These are phyloP conservation scores for Machimus rusticus DNA, from an alignment of 2,888 invertebrate species.

Conservation along the genomic window DNA sequence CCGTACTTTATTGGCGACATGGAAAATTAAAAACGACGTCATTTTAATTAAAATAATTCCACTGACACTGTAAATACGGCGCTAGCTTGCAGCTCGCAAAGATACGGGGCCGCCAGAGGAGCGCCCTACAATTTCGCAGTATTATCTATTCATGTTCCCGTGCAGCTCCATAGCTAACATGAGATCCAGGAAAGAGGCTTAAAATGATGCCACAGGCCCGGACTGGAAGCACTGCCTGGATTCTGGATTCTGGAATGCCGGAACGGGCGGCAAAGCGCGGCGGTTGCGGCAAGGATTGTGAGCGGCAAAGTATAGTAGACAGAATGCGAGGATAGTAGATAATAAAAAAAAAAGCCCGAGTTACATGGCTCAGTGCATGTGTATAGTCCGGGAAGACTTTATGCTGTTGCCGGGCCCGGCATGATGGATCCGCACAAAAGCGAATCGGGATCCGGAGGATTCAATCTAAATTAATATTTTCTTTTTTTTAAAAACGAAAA, in stretches of 20 bases:
- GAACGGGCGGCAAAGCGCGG: not conserved
- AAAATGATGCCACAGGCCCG: conserved; percentile 11
- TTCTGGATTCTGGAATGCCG: not conserved
- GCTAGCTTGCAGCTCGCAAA: conserved; percentile 3
- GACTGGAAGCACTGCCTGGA: not conserved
- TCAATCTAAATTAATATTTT: conserved; percentile 31
- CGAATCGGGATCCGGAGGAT: conserved; percentile 6
- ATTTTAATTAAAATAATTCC: conserved; percentile 38
- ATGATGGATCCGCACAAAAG: conserved; percentile 21
- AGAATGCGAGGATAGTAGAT: not conserved
- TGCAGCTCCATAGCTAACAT: not conserved
- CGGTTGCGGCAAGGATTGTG: not conserved
- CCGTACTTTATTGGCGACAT: conserved; percentile 25
- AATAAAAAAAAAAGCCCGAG: not conserved
- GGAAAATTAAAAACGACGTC: conserved; percentile 35
- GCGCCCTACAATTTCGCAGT: not conserved
- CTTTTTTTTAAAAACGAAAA: not conserved
- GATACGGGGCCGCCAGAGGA: not conserved
- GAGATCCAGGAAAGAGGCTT: not conserved
- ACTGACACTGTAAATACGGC: conserved; percentile 20
- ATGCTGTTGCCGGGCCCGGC: not conserved
- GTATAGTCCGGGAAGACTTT: conserved; percentile 6
- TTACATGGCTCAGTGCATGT: conserved; percentile 23
- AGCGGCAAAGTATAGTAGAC: not conserved
- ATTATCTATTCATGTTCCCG: not conserved